phyloP scores from a whole-genome alignment of 2,888 invertebrate genomes.

The Onchidella celtica region DNA sequence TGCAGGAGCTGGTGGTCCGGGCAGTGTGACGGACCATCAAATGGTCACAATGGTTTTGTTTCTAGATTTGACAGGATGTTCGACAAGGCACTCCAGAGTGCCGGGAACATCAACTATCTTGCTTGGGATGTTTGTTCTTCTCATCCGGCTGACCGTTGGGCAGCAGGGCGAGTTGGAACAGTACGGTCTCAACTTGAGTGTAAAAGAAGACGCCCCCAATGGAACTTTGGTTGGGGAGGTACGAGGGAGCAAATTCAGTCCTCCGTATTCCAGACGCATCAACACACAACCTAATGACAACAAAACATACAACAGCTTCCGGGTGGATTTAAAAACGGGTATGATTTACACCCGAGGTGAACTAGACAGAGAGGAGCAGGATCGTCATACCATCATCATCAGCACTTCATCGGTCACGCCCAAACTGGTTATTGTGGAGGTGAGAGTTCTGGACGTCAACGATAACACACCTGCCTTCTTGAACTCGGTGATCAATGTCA shows the following conservation, averaged over 20 bases:
- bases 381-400: slow-evolving; percentile 45
- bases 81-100: not conserved
- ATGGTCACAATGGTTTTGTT: not conserved
- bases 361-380: slow-evolving; percentile 50
- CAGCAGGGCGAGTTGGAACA: slow-evolving; percentile 86
- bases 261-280: slow-evolving; percentile 31
- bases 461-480: slow-evolving; percentile 93
- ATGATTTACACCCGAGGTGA: slow-evolving; percentile 42
- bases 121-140: not conserved
- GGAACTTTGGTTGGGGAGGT: slow-evolving; percentile 86
- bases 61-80: not conserved
- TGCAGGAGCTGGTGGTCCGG: not conserved
- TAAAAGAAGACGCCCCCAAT: slow-evolving; percentile 92
- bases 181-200: slow-evolving; percentile 94
- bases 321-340: slow-evolving; percentile 43
- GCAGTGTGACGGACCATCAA: not conserved
- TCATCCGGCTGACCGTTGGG: not conserved
- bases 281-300: not conserved
- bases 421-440: slow-evolving; percentile 83
- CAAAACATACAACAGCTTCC: slow-evolving; percentile 40
- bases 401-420: not conserved
- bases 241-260: slow-evolving; percentile 10
- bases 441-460: slow-evolving; percentile 93
- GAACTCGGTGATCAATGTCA: slow-evolving; percentile 87
- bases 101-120: not conserved